Evolutionary conservation across 2,113 vertebrate species (phyloP), one percentile per base, ranked within the genome.

Genomic region (Pomatorhinus ruficollis): DNA sequence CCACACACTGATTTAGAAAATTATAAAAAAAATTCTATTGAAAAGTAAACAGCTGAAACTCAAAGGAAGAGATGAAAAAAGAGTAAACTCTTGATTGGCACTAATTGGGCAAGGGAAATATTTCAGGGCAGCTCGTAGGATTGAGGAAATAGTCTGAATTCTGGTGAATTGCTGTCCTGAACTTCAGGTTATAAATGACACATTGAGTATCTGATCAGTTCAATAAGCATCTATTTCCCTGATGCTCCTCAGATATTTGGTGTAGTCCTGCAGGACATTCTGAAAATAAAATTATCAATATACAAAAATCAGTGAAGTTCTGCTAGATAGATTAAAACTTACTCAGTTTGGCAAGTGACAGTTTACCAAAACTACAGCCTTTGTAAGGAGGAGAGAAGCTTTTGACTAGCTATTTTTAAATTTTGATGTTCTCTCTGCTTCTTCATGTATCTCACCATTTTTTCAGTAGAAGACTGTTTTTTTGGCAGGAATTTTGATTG

Each of bases 51-150:
- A 60, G 5, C 3, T n/a, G 54, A 72, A 93, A 57, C 33, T 72
- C 63, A 71, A 60, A 68, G 23, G 39, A 64, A 71, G 17, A 93
- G 3, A 33, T 45, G 7, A 11, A 54, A 78, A 77, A 71, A 59
- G 19, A 39, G 4, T 27, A 8, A 66, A 35, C 8, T 37, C 42
- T 19, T 24, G 7, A 35, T 60, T 52, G 3, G 5, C 30, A 64
- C 0, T 4, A 64, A 11, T 23, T 68, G 40, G 4, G 2, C 30
- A 77, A 83, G 2, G 20, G 2, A 8, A 47, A 28, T 3, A 19
- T 64, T 87, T 89, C 24, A 59, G 56, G 16, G 16, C 1, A 63
- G 30, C 14, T 42, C 54, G 13, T 31, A 85, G 22, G 17, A 54
- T 50, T 87, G 47, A 15, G 87, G 65, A 84, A 64, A 45, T 7